Percentiles rank a stretch among this genome's conserved stretches.
Conservation (phyloP, 2,888 invertebrate species). For the Parasteatoda lunata region DNA sequence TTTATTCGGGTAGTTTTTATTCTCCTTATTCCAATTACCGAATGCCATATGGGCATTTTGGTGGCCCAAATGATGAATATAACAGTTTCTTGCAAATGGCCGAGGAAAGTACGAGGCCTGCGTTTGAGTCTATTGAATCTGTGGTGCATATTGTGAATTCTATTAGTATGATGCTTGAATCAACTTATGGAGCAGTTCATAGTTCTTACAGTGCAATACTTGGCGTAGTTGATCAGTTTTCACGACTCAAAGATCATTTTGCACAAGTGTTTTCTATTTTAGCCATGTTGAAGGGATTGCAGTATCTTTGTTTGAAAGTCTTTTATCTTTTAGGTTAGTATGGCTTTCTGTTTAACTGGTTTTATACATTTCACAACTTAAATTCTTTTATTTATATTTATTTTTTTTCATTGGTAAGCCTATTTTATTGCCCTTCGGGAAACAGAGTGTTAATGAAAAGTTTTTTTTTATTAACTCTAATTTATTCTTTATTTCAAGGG, state of each 20-base stretch:
- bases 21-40: conserved; percentile 19
- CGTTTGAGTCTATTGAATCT: conserved; percentile 95
- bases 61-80: conserved; percentile 28
- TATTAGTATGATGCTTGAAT: conserved; percentile 96
- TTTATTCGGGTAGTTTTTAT: conserved; percentile 18
- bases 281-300: conserved; percentile 85
- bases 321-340: conserved; percentile 72
- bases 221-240: conserved; percentile 96
- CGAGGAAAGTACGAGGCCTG: conserved; percentile 91
- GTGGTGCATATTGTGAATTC: conserved; percentile 93
- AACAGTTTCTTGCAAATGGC: conserved; percentile 85
- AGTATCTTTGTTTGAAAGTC: conserved; percentile 87
- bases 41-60: conserved; percentile 39
- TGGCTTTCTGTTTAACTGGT: no score
- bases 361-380: no score
- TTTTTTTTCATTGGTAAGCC: no score
- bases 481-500: no score
- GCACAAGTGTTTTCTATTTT: conserved; percentile 91
- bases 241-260: conserved; percentile 86
- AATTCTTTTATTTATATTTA: no score
- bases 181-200: conserved; percentile 95
- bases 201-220: conserved; percentile 96
- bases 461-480: no score
- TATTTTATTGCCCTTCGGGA: no score
- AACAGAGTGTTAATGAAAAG: no score